Conservation (phyloP, 92 coral and sea anemone species). For the Chrysogorgia sp. region DNA sequence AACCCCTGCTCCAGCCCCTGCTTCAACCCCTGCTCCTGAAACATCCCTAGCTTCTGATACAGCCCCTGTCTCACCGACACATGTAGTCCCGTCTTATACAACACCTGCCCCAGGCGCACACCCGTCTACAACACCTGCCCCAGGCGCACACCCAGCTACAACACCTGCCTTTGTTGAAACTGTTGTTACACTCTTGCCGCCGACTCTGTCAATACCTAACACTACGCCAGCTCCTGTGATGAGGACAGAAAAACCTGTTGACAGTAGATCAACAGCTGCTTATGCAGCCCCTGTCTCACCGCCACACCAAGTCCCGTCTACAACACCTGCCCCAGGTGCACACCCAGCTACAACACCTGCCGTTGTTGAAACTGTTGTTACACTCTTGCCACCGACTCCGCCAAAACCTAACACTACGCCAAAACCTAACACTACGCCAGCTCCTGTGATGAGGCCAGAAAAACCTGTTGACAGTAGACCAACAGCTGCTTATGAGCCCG, state of each 20-base stretch:
- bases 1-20: background rate
- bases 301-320: background rate
- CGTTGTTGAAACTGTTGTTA: too few relatives aligned
- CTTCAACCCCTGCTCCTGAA: background rate
- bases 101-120: background rate
- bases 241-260: constrained; percentile 8
- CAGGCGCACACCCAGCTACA: background rate
- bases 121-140: background rate
- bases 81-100: background rate
- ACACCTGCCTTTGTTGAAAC: too few relatives aligned
- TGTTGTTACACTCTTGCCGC: background rate
- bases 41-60: background rate
- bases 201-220: background rate
- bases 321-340: background rate
- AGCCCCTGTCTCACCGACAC: background rate
- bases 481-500: background rate
- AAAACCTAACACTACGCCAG: constrained; percentile 14
- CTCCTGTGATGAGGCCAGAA: constrained; percentile 24
- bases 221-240: constrained; percentile 30
- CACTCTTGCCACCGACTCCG: background rate
- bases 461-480: constrained; percentile 13
- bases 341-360: too few relatives aligned
- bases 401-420: too few relatives aligned
- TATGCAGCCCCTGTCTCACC: background rate
- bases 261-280: constrained; percentile 10